A percentile compares a stretch with the other conserved stretches of the same genome.
Evolutionary conservation across 2,888 invertebrate species (phyloP).

Genomic region (Danaus chrysippus): DNA sequence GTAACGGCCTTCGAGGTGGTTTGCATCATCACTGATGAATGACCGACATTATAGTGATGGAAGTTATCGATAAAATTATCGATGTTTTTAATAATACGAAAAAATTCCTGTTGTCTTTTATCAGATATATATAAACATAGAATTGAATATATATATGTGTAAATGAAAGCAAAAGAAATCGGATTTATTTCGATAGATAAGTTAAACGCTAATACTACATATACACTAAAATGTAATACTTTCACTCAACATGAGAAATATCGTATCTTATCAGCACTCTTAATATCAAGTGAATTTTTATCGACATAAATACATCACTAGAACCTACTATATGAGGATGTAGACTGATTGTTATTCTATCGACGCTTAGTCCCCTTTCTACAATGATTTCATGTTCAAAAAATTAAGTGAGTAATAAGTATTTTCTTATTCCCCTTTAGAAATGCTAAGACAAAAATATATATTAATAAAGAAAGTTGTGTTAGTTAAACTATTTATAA

Average conservation of each 20-base stretch:
- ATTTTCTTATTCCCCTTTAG: conserved; percentile 5
- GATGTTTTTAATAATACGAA: conserved; percentile 12
- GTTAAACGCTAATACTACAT: conserved; percentile 8
- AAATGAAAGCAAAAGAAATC: no score
- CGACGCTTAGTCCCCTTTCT: conserved; percentile 61
- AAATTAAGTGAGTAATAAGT: conserved; percentile 27
- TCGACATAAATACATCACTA: conserved; percentile 28
- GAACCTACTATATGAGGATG: conserved; percentile 49
- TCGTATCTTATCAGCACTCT: conserved; percentile 23
- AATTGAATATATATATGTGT: no score
- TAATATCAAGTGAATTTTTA: conserved; percentile 19
- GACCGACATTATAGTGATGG: conserved; percentile 25
- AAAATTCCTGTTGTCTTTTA: no score
- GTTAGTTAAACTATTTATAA: no score
- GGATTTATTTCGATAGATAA: neutral
- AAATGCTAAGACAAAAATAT: no score
- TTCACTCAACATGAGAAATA: conserved; percentile 21
- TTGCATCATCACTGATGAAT: conserved; percentile 51
- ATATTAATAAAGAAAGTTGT: no score
- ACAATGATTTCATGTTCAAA: conserved; percentile 36
- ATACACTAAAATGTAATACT: conserved; percentile 14
- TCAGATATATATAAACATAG: no score
- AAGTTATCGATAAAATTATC: conserved; percentile 12
- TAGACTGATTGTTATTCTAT: conserved; percentile 61
- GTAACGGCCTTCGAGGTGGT: conserved; percentile 55